phyloP scores from a whole-genome alignment of 2,888 invertebrate genomes.

The Anarsia innoxiella region DNA sequence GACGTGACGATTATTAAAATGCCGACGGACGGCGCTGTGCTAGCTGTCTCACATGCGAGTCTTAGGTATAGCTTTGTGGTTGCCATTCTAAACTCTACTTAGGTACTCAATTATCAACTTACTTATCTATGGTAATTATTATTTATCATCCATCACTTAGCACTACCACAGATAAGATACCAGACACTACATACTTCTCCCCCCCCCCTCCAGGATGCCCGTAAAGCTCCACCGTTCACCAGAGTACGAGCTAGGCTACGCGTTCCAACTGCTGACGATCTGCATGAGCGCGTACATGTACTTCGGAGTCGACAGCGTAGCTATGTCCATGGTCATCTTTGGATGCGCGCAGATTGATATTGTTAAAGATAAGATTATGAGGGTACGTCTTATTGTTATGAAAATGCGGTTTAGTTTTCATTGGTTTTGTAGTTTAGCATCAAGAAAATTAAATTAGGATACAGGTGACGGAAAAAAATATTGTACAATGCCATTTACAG shows the following conservation, averaged over 20 bases:
- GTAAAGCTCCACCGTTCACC: conserved; percentile 37
- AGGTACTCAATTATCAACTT: not conserved
- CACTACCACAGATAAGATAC: not conserved
- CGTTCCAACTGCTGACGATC: conserved; percentile 51
- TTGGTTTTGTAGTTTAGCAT: no score
- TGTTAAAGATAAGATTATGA: conserved; percentile 54
- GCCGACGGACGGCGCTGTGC: not conserved
- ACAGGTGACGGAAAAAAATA: no score
- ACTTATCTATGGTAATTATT: not conserved
- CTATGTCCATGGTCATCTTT: conserved; percentile 56
- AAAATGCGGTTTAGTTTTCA: no score
- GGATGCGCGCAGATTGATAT: conserved; percentile 61
- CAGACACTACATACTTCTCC: not conserved
- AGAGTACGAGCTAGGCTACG: conserved; percentile 52
- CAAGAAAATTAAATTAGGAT: no score
- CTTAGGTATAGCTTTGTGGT: no score
- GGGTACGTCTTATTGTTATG: conserved; percentile 37
- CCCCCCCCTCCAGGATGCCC: conserved; percentile 61
- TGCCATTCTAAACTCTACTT: no score
- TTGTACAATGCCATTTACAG: no score
- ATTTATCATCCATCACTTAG: not conserved
- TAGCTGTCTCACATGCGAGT: not conserved
- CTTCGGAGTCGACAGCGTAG: conserved; percentile 62
- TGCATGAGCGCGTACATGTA: conserved; percentile 63
- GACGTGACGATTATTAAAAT: not conserved